Evolutionary conservation across 2,888 invertebrate species (phyloP).

Genomic region (Xestia c-nigrum): DNA sequence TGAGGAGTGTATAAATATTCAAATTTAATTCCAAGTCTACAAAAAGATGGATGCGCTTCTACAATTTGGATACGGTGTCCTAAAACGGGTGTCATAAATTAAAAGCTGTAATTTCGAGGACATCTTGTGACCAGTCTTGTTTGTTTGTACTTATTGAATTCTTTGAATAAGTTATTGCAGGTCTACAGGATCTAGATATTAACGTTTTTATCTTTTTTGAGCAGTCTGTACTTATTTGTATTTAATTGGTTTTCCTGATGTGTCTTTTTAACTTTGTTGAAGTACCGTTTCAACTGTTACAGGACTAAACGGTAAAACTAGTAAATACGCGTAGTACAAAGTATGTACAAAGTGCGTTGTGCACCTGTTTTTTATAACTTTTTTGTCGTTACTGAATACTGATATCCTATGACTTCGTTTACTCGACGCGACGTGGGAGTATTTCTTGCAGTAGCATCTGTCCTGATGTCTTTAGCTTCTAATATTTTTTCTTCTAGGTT

Average conservation of each 20-base stretch:
- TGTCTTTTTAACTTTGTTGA: slow-evolving; percentile 51
- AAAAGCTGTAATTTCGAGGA: slow-evolving; percentile 40
- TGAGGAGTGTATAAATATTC: slow-evolving; percentile 11
- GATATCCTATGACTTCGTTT: no score
- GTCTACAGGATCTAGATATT: slow-evolving; percentile 26
- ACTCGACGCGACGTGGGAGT: no score
- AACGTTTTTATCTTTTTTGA: slow-evolving; percentile 29
- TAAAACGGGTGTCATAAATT: slow-evolving; percentile 38
- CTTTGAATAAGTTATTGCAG: slow-evolving; percentile 25
- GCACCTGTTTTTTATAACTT: slow-evolving; percentile 14
- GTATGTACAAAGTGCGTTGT: slow-evolving; percentile 10
- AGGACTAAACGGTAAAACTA: slow-evolving; percentile 50
- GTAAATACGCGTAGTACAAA: slow-evolving; percentile 9
- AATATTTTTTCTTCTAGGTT: background rate
- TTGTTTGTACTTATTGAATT: slow-evolving; percentile 39
- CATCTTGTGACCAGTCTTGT: slow-evolving; percentile 13
- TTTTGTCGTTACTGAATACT: background rate
- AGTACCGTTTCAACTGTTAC: slow-evolving; percentile 30
- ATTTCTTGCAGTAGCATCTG: background rate
- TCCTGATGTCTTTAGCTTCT: background rate
- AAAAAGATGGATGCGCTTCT: slow-evolving; percentile 17
- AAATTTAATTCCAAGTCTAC: slow-evolving; percentile 27
- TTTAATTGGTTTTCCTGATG: slow-evolving; percentile 51
- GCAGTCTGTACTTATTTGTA: slow-evolving; percentile 10
- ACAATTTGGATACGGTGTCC: slow-evolving; percentile 19